Evolutionary conservation across 2,113 vertebrate genomes (phyloP), one percentile per base, ranked within the genome.

Genomic region (Riparia riparia): DNA sequence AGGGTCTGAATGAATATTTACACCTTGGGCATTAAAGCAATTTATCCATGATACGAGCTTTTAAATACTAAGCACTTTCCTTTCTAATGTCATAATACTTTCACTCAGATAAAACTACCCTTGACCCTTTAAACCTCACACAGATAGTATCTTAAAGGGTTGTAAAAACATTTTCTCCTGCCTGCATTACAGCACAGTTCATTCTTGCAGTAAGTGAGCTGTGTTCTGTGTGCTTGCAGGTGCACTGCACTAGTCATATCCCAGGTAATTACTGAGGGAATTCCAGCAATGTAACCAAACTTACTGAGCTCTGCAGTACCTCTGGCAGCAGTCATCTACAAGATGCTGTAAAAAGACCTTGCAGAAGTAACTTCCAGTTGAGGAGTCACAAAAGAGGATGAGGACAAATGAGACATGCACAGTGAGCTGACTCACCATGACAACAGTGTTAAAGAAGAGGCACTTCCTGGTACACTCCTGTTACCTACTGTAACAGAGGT

Each of bases 41-140:
- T 93, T 92, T 82, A 96, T 58, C 69, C 18, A 4, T 26, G 1
- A 63, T 58, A 94, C 0, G 25, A 74, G 41, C 76, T 94, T 92
- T 91, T 87, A 87, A 93, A 69, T 68, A 7, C 12, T 83, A 94
- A 92, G 56, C 9, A 61, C 82, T 96, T 96, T 78, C 74, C 64
- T 79, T 15, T 10, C 14, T 21, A 60, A 34, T 9, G 3, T 69
- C 79, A 69, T 50, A 93, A 89, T 45, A 79, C 42, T 94, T 89
- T 82, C 45, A 89, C 76, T 41, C 45, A 69, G 63, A 26, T 66
- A 71, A 74, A 95, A 47, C 39, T 80, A 89, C 54, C 31, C 7
- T 69, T 89, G 74, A 85, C 60, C 66, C 57, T 85, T 93, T 73
- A 86, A 96, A 90, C 44, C 47, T 20, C 37, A 86, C 45, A 39